Conservation (phyloP, 2,797 vertebrate species). For the Pipistrellus pipistrellus region DNA sequence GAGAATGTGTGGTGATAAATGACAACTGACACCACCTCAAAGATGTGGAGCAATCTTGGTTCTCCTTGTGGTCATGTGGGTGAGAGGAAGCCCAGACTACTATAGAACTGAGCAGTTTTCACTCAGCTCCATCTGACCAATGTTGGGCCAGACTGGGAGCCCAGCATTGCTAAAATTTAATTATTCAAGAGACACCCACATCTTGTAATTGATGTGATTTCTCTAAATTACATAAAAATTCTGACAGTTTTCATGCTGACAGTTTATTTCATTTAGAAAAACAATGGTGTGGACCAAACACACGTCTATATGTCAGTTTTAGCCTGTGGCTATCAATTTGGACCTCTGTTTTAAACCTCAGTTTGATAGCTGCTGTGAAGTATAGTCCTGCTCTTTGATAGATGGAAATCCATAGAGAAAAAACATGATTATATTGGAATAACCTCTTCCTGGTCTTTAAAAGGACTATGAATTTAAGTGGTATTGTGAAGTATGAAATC, state of each 20-base stretch:
- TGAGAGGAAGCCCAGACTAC: background rate
- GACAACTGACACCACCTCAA: background rate
- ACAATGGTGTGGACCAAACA: background rate
- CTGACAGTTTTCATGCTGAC: background rate
- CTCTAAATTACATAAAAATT: background rate
- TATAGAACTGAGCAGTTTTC: background rate
- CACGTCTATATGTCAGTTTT: background rate
- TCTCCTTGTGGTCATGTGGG: background rate
- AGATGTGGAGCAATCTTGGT: background rate
- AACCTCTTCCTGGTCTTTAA: conserved; percentile 32
- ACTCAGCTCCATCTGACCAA: fast-evolving
- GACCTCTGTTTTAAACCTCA: background rate
- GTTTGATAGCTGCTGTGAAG: background rate
- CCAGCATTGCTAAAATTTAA: background rate
- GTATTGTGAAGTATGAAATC: conserved; percentile 18
- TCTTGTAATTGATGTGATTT: conserved; percentile 2
- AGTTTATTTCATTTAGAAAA: conserved; percentile 33
- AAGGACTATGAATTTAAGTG: conserved; percentile 42
- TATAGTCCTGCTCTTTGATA: background rate
- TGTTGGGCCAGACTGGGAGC: background rate
- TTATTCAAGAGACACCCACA: background rate
- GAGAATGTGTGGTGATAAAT: background rate
- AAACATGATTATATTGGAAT: background rate
- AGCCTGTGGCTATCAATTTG: background rate
- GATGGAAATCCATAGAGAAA: background rate